These are phyloP conservation scores for Neoscelio sp. DNA, from an alignment of 2,888 invertebrate genomes.

Conservation along the genomic window DNA sequence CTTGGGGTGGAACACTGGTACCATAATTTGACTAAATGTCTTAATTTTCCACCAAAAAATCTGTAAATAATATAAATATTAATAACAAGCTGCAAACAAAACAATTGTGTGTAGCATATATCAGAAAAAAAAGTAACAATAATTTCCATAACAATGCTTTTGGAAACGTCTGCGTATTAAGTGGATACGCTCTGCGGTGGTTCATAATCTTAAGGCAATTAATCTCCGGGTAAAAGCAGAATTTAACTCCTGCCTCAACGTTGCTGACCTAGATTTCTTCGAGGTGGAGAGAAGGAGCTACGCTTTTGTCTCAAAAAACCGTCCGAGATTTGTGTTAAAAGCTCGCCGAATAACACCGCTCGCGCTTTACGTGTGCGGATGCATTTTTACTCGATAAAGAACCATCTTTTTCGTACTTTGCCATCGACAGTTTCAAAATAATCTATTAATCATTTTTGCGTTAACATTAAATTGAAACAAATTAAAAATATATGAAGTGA, in stretches of 20 bases:
- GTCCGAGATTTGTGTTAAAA: constrained; percentile 54
- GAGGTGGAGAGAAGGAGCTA: constrained; percentile 28
- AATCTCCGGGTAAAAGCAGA: constrained; percentile 58
- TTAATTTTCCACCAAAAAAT: too few relatives aligned
- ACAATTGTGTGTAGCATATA: neutral
- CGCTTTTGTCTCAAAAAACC: constrained; percentile 60
- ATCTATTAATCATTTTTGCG: constrained; percentile 34
- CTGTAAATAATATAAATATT: too few relatives aligned
- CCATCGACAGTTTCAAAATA: constrained; percentile 12
- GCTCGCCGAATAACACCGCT: constrained; percentile 33
- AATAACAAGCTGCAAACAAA: too few relatives aligned
- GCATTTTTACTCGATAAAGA: constrained; percentile 25
- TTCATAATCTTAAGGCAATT: constrained; percentile 60
- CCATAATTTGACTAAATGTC: too few relatives aligned
- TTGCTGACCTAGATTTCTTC: constrained; percentile 57
- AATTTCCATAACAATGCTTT: constrained; percentile 60
- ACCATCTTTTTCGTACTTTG: constrained; percentile 23
- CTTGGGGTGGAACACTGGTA: too few relatives aligned
- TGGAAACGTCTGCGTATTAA: constrained; percentile 51
- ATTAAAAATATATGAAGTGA: too few relatives aligned
- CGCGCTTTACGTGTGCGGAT: constrained; percentile 32
- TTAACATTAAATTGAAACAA: too few relatives aligned
- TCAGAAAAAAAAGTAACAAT: constrained; percentile 38
- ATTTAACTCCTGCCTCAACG: constrained; percentile 48
- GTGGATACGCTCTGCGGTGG: constrained; percentile 36